These are phyloP conservation scores for Zaprionus obscuricornis DNA, from an alignment of 2,888 invertebrate genomes.

Conservation along the genomic window DNA sequence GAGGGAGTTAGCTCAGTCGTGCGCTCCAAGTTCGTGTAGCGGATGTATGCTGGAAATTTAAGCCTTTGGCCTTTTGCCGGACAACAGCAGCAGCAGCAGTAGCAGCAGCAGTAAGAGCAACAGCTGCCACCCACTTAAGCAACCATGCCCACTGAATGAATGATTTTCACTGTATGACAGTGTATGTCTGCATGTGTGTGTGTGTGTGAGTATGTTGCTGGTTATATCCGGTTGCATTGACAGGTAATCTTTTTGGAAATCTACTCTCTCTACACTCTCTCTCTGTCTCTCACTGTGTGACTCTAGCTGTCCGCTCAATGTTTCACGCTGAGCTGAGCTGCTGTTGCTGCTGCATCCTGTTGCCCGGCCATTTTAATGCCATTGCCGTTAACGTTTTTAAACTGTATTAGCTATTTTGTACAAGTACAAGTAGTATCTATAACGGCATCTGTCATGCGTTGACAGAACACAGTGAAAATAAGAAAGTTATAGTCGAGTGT, in stretches of 20 bases:
- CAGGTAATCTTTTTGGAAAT: slow-evolving; percentile 70
- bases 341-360: slow-evolving; percentile 60
- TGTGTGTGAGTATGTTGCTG: slow-evolving; percentile 8
- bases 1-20: slow-evolving; percentile 58
- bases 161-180: slow-evolving; percentile 6
- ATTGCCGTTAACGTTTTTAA: slow-evolving; percentile 43
- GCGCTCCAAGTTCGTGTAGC: slow-evolving; percentile 74
- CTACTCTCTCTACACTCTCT: slow-evolving; percentile 14
- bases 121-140: slow-evolving; percentile 21
- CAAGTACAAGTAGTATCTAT: slow-evolving; percentile 25
- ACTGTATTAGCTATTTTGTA: background rate
- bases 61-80: slow-evolving; percentile 56
- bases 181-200: slow-evolving; percentile 18
- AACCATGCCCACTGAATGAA: slow-evolving; percentile 16
- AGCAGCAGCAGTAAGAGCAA: background rate
- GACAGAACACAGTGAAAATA: slow-evolving; percentile 27
- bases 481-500: too few relatives aligned
- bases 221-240: slow-evolving; percentile 74
- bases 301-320: background rate
- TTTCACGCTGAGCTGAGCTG: background rate
- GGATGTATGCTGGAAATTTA: slow-evolving; percentile 74
- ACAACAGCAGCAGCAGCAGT: slow-evolving; percentile 27
- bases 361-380: slow-evolving; percentile 63
- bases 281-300: background rate
- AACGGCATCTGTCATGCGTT: slow-evolving; percentile 56